Evolutionary conservation across 2,113 vertebrate species (phyloP).

Genomic region (Ovibos moschatus): DNA sequence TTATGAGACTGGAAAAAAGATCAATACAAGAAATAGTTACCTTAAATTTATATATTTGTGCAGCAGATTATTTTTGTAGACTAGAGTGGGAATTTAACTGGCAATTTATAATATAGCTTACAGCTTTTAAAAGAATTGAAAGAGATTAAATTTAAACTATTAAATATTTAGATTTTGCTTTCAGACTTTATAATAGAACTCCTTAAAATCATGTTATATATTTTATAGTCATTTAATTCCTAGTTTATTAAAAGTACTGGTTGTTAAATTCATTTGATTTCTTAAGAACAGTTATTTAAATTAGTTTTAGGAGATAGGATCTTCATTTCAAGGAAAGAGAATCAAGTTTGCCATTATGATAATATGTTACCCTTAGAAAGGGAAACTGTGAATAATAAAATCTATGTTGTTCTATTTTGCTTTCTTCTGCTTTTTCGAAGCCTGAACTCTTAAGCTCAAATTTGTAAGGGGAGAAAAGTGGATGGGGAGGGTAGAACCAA

Average conservation of each 20-base stretch:
- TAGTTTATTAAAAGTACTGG: slow-evolving; percentile 34
- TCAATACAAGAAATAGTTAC: not conserved
- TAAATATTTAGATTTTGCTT: slow-evolving; percentile 25
- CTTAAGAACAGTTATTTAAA: slow-evolving; percentile 24
- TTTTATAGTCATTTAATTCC: not conserved
- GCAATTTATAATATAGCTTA: slow-evolving; percentile 11
- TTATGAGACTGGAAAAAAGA: not conserved
- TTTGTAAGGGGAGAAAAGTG: slow-evolving; percentile 2
- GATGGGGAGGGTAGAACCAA: not conserved
- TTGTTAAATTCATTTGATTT: not conserved
- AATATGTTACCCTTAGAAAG: not conserved
- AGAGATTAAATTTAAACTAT: slow-evolving; percentile 6
- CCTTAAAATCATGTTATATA: slow-evolving; percentile 14
- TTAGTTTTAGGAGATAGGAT: not conserved
- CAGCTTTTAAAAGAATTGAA: slow-evolving; percentile 36
- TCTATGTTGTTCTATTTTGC: not conserved
- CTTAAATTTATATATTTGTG: slow-evolving; percentile 32
- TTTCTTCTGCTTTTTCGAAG: slow-evolving; percentile 42
- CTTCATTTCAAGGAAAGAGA: slow-evolving; percentile 26
- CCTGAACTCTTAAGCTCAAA: not conserved
- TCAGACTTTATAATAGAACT: not conserved
- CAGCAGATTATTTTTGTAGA: slow-evolving; percentile 56
- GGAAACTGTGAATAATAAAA: not conserved
- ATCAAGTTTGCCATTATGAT: slow-evolving; percentile 29
- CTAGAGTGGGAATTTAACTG: slow-evolving; percentile 5